Conservation (phyloP, 2,113 vertebrate species). For the Brachyhypopomus gauderio region DNA sequence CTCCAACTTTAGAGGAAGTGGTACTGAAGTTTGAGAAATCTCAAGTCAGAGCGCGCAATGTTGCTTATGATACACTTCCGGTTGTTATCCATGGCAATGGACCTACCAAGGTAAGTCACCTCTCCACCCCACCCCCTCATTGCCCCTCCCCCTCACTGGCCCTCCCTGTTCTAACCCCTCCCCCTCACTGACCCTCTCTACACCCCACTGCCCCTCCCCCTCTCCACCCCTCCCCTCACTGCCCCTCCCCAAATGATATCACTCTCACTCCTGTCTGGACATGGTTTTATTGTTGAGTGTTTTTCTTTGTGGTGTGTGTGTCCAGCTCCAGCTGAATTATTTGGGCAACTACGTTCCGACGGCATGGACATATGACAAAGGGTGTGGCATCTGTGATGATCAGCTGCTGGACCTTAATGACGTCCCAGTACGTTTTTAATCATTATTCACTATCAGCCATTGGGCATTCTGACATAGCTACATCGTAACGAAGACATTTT, state of each 20-base stretch:
- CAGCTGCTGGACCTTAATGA: constrained; percentile 65
- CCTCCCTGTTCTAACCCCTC: no score
- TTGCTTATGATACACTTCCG: constrained; percentile 80
- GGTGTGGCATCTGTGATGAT: constrained; percentile 75
- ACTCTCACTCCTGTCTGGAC: no score
- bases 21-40: constrained; percentile 81
- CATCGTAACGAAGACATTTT: no score
- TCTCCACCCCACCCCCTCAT: no score
- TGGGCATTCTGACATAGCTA: no score
- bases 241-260: no score
- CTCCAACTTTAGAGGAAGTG: constrained; percentile 72
- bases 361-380: constrained; percentile 77
- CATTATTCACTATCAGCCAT: background rate
- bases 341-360: constrained; percentile 81
- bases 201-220: background rate
- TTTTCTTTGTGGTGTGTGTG: constrained; percentile 18
- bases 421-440: constrained; percentile 64
- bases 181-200: no score
- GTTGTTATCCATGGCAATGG: constrained; percentile 82
- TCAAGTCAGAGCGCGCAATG: constrained; percentile 76
- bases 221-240: no score
- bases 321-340: constrained; percentile 80
- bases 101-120: constrained; percentile 77
- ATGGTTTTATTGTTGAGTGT: no score
- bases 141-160: background rate